Evolutionary conservation across 1,140 invertebrate species (phyloP).

Genomic region (Andrena cerasifolii): DNA sequence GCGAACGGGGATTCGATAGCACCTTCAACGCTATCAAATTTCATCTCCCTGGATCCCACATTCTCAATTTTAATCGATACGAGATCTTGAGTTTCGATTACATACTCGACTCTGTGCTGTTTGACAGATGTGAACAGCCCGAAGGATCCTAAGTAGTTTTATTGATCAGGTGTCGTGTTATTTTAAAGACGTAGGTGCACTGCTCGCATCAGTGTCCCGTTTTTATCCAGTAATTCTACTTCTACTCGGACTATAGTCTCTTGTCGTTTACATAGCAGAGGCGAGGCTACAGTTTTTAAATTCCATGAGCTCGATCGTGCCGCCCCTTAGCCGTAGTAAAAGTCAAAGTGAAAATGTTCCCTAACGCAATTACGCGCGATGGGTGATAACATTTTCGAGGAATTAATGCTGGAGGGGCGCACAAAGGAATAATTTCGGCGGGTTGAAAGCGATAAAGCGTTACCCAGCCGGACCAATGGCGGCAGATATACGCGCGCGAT

Average conservation of each 20-base stretch:
- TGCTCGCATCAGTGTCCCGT: no score
- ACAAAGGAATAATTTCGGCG: constrained; percentile 28
- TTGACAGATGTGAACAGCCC: no score
- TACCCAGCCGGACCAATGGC: background rate
- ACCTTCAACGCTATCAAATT: no score
- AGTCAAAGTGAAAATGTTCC: background rate
- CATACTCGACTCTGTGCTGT: no score
- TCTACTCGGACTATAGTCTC: no score
- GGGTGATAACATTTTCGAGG: constrained; percentile 11
- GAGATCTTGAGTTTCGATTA: no score
- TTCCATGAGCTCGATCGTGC: background rate
- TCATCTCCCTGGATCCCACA: no score
- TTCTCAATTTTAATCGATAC: background rate
- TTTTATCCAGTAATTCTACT: no score
- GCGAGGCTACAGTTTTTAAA: background rate
- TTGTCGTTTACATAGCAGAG: no score
- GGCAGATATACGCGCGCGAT: background rate
- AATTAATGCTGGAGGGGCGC: background rate
- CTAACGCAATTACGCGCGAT: constrained; percentile 3
- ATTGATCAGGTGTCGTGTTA: no score
- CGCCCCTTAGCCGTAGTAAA: background rate
- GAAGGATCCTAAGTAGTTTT: no score
- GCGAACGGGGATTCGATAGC: background rate
- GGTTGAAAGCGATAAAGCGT: constrained; percentile 24
- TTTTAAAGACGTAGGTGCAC: no score